Percentiles rank a stretch among this genome's conserved stretches.
phyloP scores from a whole-genome alignment of 2,113 vertebrate species.

The crab-eating macaque (Macaca fascicularis) region T2T-MFA8v1.1 NC_088379.1:92994001-92994500 shows the following conservation, averaged over 20 bases:
- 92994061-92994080: neutral
- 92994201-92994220: neutral
- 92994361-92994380: too few species aligned
- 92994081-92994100: constrained; percentile 7
- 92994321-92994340: too few species aligned
- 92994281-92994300: neutral
- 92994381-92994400: too few species aligned
- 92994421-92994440: too few species aligned
- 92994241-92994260: neutral
- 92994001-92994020: constrained; percentile 6
- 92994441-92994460: too few species aligned
- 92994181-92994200: neutral
- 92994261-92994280: neutral
- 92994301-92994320: too few species aligned
- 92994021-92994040: neutral
- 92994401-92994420: too few species aligned
- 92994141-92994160: neutral
- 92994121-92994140: neutral
- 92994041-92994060: constrained; percentile 21
- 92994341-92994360: too few species aligned
- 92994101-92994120: neutral
- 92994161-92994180: neutral
- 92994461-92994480: too few species aligned
- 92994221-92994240: neutral
- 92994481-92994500: too few species aligned